phyloP scores from a whole-genome alignment of 2,797 vertebrate genomes.

The Margarornis squamiger region DNA sequence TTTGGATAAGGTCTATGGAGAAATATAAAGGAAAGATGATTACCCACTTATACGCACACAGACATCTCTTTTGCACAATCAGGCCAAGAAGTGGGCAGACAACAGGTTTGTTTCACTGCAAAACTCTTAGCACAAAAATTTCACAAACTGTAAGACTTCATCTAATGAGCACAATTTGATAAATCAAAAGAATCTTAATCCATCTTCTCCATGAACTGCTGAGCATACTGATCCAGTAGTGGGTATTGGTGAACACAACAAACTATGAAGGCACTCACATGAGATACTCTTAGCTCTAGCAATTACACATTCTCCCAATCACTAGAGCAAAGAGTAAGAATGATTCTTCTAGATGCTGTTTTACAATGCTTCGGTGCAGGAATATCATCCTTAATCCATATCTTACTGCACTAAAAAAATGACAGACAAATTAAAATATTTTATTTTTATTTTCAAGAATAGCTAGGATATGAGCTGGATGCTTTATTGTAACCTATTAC shows the following conservation, averaged over 20 bases:
- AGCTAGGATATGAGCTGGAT: not conserved
- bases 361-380: not conserved
- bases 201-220: not conserved
- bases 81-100: not conserved
- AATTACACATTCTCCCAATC: not conserved
- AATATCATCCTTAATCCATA: not conserved
- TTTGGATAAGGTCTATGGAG: not conserved
- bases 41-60: not conserved
- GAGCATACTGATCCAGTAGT: not conserved
- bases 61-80: not conserved
- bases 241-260: not conserved
- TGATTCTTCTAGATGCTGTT: not conserved
- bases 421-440: not conserved
- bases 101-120: not conserved
- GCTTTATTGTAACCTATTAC: not conserved
- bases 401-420: not conserved
- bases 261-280: not conserved
- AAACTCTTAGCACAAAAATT: not conserved
- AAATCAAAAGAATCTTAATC: not conserved
- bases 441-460: not conserved
- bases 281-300: not conserved
- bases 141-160: not conserved
- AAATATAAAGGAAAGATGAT: not conserved
- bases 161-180: not conserved
- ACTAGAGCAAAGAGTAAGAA: not conserved